Base-by-base conservation (phyloP, 2,888 invertebrate genomes). In the Meliscaeva auricollis region DNA sequence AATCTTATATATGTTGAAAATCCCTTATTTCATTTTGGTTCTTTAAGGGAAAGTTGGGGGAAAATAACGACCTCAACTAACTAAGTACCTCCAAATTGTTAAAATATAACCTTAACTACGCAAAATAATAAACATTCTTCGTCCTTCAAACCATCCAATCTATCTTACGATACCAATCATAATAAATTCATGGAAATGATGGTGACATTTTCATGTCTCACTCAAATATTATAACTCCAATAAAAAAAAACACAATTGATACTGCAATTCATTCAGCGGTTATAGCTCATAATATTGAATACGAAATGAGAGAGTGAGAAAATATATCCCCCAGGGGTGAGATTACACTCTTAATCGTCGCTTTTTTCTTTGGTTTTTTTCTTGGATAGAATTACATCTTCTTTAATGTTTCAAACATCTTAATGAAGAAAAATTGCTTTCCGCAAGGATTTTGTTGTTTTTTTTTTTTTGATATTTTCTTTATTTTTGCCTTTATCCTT, bases 331-430 rank as follows among this genome's bases (percentile, higher is more conserved):
- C 69, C 74, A 44, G 22, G 83, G 56, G 84, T 60, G 54, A 76
- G 80, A 80, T 80, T 84, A 76, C 80, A 80, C 66, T 80, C 80
- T 84, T 80, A 84, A 84, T 84, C 84, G 80, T 54, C 60, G n/a
- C n/a, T n/a, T n/a, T n/a, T n/a, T n/a, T n/a, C n/a, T n/a, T n/a
- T n/a, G n/a, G n/a, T n/a, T 48, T 75, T 84, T 56, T 74, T 38
- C 74, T 74, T 17, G 79, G 74, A 83, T 74, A 64, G 79, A 79
- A 83, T 83, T 80, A 84, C 80, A 84, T 80, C 75, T 80, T 84
- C 54, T 75, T 80, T 84, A 84, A 68, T 84, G 80, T 80, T 58
- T 84, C 75, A 72, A 58, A 62, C 72, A 54, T 54, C 75, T 66
- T 84, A 84, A 84, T 80, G 80, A 84, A 84, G 84, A 84, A 76